Evolutionary conservation across 2,888 invertebrate genomes (phyloP).

Genomic region (Oithona nana): DNA sequence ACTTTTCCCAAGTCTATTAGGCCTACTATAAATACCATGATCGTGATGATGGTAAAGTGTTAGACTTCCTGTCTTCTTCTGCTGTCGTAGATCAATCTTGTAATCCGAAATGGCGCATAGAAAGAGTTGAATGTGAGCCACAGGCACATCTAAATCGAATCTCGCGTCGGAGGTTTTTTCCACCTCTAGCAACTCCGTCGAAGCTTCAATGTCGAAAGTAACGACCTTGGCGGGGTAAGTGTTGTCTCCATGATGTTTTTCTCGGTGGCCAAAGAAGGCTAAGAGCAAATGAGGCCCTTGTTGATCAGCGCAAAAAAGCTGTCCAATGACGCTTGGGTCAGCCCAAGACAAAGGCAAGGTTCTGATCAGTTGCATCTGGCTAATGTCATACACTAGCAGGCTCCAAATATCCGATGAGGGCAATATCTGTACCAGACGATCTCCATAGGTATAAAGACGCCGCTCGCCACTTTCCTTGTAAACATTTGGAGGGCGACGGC

Average conservation of each 20-base stretch:
- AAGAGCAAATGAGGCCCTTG: background rate
- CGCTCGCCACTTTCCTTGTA: background rate
- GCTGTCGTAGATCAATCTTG: background rate
- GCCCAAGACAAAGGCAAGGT: background rate
- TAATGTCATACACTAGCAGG: background rate
- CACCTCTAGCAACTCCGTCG: background rate
- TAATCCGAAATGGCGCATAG: background rate
- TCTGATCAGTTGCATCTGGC: background rate
- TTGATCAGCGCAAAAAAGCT: background rate
- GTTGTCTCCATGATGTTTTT: background rate
- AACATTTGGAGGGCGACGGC: background rate
- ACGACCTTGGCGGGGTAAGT: background rate
- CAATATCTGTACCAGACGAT: background rate
- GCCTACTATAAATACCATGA: too few relatives aligned
- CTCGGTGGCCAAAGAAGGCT: background rate
- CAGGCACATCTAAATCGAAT: background rate
- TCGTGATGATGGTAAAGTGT: background rate
- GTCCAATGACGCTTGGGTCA: background rate
- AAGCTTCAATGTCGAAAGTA: background rate
- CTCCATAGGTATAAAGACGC: background rate
- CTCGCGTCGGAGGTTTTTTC: too few relatives aligned
- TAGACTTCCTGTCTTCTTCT: background rate
- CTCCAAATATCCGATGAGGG: background rate
- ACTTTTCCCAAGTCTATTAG: background rate
- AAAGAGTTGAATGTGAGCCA: background rate